Percentiles rank a stretch among this genome's conserved stretches.
Conservation (phyloP, 2,888 invertebrate species). For the Orthosia cruda region DNA sequence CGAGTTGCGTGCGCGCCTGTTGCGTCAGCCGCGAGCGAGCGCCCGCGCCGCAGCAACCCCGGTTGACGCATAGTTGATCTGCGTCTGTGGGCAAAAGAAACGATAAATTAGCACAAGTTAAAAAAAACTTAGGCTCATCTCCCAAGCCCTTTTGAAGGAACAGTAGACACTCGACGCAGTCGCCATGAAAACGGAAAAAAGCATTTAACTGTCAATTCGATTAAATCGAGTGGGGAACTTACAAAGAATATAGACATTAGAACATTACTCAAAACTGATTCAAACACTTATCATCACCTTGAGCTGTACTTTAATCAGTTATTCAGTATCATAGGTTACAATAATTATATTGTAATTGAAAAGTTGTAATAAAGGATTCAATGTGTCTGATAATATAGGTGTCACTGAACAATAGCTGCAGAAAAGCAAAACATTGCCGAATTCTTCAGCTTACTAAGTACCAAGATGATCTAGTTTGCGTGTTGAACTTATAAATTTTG, state of each 20-base stretch:
- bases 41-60: constrained; percentile 93
- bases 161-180: too few species aligned
- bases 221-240: too few species aligned
- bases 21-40: constrained; percentile 93
- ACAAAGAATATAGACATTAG: too few species aligned
- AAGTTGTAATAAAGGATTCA: too few species aligned
- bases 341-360: too few species aligned
- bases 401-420: background rate
- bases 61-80: constrained; percentile 91
- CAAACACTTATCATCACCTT: too few species aligned
- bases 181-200: too few species aligned
- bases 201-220: too few species aligned
- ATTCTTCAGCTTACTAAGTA: background rate
- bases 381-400: background rate
- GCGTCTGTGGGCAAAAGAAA: constrained; percentile 80
- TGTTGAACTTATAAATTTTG: background rate
- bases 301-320: too few species aligned
- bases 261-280: too few species aligned
- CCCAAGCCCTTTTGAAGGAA: background rate
- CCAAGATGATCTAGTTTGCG: background rate
- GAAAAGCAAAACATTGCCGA: background rate
- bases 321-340: too few species aligned
- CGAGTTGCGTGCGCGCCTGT: constrained; percentile 94
- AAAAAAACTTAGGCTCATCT: background rate
- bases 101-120: background rate